These are phyloP conservation scores for Achatina immaculata DNA, from an alignment of 1,140 invertebrate genomes.

Conservation along the genomic window DNA sequence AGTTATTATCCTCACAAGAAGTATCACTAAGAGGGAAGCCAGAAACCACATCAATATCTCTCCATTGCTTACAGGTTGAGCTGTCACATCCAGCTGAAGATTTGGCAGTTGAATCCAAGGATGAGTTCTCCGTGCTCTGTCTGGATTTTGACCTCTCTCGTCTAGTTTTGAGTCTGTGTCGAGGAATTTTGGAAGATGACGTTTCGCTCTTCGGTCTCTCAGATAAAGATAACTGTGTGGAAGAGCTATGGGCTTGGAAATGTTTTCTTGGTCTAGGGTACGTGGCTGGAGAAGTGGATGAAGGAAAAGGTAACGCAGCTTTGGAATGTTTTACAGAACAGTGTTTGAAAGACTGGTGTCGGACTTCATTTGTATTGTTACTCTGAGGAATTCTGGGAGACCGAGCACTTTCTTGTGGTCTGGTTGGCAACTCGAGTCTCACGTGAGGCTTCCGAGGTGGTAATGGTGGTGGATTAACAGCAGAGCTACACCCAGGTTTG, in stretches of 20 bases:
- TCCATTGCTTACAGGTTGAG: too few species aligned
- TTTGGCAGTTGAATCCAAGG: too few species aligned
- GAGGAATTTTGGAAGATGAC: background rate
- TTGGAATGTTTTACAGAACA: slow-evolving; percentile 17
- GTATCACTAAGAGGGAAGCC: too few species aligned
- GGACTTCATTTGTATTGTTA: background rate
- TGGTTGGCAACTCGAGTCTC: background rate
- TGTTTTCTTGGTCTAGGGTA: slow-evolving; percentile 1
- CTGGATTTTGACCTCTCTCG: background rate
- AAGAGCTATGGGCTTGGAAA: background rate
- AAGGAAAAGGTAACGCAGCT: background rate
- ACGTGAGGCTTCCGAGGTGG: slow-evolving; percentile 23
- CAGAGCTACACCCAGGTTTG: background rate
- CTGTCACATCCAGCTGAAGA: too few species aligned
- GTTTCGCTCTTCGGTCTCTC: slow-evolving; percentile 6
- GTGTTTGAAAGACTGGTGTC: slow-evolving; percentile 20
- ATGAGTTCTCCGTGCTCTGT: background rate
- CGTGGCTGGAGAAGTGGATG: background rate
- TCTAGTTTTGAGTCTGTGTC: slow-evolving; percentile 4
- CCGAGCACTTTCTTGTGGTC: background rate
- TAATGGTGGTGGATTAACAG: background rate
- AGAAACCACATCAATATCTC: too few species aligned
- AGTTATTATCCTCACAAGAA: too few species aligned
- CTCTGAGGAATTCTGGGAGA: background rate
- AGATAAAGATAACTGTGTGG: background rate